phyloP scores from a whole-genome alignment of 2,888 invertebrate species.

The Dicyrtoma fusca region DNA sequence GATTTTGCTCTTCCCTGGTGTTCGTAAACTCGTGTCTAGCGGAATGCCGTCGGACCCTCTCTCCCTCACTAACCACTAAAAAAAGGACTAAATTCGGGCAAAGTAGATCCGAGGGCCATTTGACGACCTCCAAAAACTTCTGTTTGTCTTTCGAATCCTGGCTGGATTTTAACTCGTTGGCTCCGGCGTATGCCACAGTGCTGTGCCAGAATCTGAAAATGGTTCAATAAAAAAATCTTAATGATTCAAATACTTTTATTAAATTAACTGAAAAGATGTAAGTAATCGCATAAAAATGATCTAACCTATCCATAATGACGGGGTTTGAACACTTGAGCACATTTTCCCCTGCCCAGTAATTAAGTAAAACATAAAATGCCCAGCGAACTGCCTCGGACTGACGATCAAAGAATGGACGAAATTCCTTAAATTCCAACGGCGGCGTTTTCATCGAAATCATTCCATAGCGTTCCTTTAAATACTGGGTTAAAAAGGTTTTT shows the following conservation, averaged over 20 bases:
- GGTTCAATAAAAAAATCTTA: no score
- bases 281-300: no score
- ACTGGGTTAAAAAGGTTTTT: no score
- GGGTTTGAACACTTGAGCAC: constrained; percentile 59
- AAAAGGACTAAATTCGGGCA: constrained; percentile 61
- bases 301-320: constrained; percentile 62
- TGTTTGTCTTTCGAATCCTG: constrained; percentile 28
- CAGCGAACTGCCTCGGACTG: constrained; percentile 58
- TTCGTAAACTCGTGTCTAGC: no score
- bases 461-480: no score
- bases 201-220: constrained; percentile 63
- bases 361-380: constrained; percentile 62
- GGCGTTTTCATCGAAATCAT: constrained; percentile 59
- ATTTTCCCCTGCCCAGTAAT: constrained; percentile 62
- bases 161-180: constrained; percentile 57
- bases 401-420: constrained; percentile 59
- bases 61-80: constrained; percentile 60
- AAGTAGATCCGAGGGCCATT: constrained; percentile 62
- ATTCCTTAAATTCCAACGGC: constrained; percentile 57
- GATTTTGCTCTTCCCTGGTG: no score
- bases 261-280: no score
- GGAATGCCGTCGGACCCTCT: constrained; percentile 55
- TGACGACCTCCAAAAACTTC: constrained; percentile 57
- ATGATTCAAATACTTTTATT: no score
- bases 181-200: constrained; percentile 61